A percentile compares a stretch with the other conserved stretches of the same genome.
phyloP scores from a whole-genome alignment of 2,888 invertebrate genomes.

The Tetragonisca angustula region DNA sequence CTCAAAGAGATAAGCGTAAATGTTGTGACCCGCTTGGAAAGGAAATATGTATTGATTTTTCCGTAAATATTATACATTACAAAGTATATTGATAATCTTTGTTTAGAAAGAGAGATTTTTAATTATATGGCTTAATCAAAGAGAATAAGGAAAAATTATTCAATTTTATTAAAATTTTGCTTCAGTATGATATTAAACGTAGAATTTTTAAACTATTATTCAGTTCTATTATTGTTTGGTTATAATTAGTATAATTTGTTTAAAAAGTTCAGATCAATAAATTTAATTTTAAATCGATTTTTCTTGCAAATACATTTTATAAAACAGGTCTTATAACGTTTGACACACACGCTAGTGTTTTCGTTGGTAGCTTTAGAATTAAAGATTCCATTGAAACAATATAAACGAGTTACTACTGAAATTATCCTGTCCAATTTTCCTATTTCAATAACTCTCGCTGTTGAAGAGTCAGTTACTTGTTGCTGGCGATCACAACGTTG shows the following conservation, averaged over 20 bases:
- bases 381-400: no score
- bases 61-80: neutral
- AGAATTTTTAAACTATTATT: no score
- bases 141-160: no score
- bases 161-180: no score
- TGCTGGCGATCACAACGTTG: slow-evolving; percentile 44
- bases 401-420: neutral
- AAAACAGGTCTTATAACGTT: neutral
- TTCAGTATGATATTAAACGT: no score
- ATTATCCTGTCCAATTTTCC: neutral
- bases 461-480: slow-evolving; percentile 15
- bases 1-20: neutral
- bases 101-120: neutral
- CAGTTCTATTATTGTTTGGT: no score
- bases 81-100: neutral
- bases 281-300: no score
- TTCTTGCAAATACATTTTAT: no score
- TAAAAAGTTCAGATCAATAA: no score
- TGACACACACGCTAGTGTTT: neutral
- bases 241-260: no score
- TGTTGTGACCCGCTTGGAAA: neutral
- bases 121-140: no score
- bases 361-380: neutral
- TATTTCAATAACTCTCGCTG: neutral
- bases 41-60: neutral